A percentile compares a stretch with the other conserved stretches of the same genome.
Conservation (phyloP, 2,797 vertebrate genomes). For the Gambelia wislizenii region DNA sequence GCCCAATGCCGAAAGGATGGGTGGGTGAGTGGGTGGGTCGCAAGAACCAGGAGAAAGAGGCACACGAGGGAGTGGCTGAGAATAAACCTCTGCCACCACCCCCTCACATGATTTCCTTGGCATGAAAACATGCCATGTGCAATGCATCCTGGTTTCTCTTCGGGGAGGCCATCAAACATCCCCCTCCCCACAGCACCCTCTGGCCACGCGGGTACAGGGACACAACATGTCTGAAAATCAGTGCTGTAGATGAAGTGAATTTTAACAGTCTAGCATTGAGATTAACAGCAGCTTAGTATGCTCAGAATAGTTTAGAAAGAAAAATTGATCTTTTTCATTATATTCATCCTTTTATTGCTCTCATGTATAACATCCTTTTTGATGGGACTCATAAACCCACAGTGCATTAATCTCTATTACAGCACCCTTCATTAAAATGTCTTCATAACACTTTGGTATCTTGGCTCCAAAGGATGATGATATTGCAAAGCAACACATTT, state of each 20-base stretch:
- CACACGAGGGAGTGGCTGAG: too few relatives aligned
- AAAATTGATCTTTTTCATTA: slow-evolving; percentile 17
- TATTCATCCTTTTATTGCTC: neutral
- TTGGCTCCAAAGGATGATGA: neutral
- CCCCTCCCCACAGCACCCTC: too few relatives aligned
- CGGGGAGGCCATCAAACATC: too few relatives aligned
- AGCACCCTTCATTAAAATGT: neutral
- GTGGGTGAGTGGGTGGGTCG: too few relatives aligned
- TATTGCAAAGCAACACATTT: neutral
- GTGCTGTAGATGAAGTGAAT: slow-evolving; percentile 5
- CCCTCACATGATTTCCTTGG: too few relatives aligned
- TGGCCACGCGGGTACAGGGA: too few relatives aligned
- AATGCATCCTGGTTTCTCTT: too few relatives aligned
- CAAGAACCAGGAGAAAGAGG: too few relatives aligned
- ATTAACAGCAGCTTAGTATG: slow-evolving; percentile 19
- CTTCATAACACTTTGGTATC: slow-evolving; percentile 26
- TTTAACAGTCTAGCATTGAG: neutral
- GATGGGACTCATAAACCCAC: slow-evolving; percentile 10
- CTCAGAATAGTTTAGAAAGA: slow-evolving; percentile 2
- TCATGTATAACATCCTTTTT: neutral
- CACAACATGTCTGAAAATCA: neutral
- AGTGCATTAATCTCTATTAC: slow-evolving; percentile 25
- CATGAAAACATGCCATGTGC: too few relatives aligned
- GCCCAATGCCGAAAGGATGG: too few relatives aligned
- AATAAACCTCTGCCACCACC: too few relatives aligned